phyloP scores from a whole-genome alignment of 2,797 vertebrate species.

The Galagoides demidoff region DNA sequence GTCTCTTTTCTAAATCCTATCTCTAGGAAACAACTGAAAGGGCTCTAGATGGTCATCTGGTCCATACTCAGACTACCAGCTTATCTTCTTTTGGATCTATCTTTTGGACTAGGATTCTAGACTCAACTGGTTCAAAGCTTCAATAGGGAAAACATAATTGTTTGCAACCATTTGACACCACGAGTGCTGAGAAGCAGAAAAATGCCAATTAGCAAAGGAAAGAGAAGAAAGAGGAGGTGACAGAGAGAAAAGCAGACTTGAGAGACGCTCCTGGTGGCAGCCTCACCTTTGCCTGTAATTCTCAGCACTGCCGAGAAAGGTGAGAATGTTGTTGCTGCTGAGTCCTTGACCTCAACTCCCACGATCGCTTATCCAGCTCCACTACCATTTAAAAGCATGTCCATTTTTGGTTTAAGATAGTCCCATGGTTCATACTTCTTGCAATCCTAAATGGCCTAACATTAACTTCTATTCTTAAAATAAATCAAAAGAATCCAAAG shows the following conservation, averaged over 20 bases:
- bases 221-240: not conserved
- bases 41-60: not conserved
- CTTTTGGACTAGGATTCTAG: not conserved
- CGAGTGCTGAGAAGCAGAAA: not conserved
- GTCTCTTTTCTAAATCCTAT: not conserved
- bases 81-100: not conserved
- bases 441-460: not conserved
- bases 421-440: not conserved
- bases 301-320: not conserved
- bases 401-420: not conserved
- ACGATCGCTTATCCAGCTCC: not conserved
- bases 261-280: not conserved
- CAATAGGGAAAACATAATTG: not conserved
- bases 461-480: not conserved
- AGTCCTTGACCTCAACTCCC: not conserved
- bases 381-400: not conserved
- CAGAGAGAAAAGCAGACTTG: not conserved
- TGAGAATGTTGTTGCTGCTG: too few relatives aligned
- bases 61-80: not conserved
- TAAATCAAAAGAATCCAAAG: not conserved
- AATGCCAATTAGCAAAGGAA: not conserved
- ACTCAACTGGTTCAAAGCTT: not conserved
- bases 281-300: not conserved
- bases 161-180: not conserved
- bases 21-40: not conserved